Evolutionary conservation across 2,888 invertebrate species (phyloP), one percentile per base, ranked within the genome.

Genomic region (Parascotia fuliginaria): DNA sequence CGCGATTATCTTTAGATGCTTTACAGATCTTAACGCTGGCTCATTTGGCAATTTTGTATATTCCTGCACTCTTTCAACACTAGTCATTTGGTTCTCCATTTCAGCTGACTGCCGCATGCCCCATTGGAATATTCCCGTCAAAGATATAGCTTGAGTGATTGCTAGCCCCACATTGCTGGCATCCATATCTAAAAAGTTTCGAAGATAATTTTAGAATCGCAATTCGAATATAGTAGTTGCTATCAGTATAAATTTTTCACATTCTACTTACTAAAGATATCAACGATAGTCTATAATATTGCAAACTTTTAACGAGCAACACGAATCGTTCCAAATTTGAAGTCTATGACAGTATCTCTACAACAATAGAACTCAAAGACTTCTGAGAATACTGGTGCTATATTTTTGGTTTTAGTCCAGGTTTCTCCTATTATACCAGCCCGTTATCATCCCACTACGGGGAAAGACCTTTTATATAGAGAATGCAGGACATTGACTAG

Each of bases 91-190:
- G 74, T 96, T 96, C 52, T 95, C 94, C 66, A 96, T 94, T 83
- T 97, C 97, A 0, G 97, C 96, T n/a, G 96, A 96, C 79, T 97
- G 97, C 9, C 97, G 92, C 93, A 97, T 96, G 5, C 96, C 97
- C 97, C 97, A 98, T 69, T 94, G 94, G 60, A 94, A 90, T 66
- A 95, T 86, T 13, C 94, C 94, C 7, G 94, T 94, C 24, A 95
- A 71, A 0, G 94, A 93, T 63, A 94, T 93, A 0, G 94, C 93
- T 77, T 95, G 95, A 0, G 95, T 94, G 39, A 95, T 95, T 0
- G 94, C 94, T 14, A 95, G 78, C 6, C 95, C 95, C 0, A 95
- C 94, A 61, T 91, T 83, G 39, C 94, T 94, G 12, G 93, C 94
- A 33, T 87, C 85, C 57, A 87, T 81, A 46, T 87, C 96, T 92